Percentiles rank a stretch among this genome's conserved stretches.
Evolutionary conservation across 2,113 vertebrate genomes (phyloP).

Genomic region (Petromus typicus): DNA sequence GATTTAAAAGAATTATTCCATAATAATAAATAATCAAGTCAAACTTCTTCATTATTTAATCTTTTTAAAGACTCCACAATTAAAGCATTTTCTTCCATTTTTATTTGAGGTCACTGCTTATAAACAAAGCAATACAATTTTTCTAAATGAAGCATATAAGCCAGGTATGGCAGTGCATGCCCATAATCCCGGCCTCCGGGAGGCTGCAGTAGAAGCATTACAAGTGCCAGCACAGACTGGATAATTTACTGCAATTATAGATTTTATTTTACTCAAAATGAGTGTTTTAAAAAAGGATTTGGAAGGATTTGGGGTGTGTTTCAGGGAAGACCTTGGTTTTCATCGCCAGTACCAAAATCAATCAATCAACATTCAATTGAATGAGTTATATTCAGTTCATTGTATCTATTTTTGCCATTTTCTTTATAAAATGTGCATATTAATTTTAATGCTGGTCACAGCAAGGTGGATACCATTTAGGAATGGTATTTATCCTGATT

Average conservation of each 20-base stretch:
- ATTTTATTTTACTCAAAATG: neutral
- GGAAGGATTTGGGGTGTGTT: neutral
- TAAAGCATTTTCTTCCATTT: conserved; percentile 3
- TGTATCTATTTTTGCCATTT: neutral
- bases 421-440: neutral
- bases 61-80: neutral
- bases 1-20: neutral
- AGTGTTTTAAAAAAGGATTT: too few species aligned
- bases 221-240: neutral
- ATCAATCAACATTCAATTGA: neutral
- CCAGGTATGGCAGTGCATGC: too few species aligned
- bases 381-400: neutral
- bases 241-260: neutral
- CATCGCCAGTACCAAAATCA: neutral
- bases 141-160: neutral
- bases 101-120: neutral
- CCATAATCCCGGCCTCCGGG: neutral
- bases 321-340: neutral
- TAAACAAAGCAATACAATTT: neutral
- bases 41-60: neutral
- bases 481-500: neutral
- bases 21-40: neutral
- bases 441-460: neutral
- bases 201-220: neutral
- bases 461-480: neutral